A percentile compares a stretch with the other conserved stretches of the same genome.
phyloP scores from a whole-genome alignment of 2,797 vertebrate species.

The Propithecus perrieri region DNA sequence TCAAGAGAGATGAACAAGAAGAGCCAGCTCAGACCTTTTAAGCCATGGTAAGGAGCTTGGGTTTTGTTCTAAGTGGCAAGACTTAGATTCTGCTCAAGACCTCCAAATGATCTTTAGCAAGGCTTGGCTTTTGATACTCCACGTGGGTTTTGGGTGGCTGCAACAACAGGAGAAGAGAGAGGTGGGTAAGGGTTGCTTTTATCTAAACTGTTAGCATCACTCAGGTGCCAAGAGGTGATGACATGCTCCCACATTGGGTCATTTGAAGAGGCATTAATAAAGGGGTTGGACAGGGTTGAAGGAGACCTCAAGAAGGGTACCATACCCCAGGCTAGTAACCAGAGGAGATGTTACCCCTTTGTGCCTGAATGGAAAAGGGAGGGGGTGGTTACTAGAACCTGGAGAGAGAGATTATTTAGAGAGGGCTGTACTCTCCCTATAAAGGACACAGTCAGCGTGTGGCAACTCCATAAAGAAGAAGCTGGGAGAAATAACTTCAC shows the following conservation, averaged over 20 bases:
- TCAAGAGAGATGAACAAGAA: not conserved
- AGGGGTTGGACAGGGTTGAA: not conserved
- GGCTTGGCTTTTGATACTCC: not conserved
- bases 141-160: not conserved
- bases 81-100: not conserved
- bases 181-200: not conserved
- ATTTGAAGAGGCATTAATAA: not conserved
- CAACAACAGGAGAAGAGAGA: not conserved
- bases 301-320: not conserved
- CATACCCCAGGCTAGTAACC: not conserved
- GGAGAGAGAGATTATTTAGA: not conserved
- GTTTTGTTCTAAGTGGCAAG: not conserved
- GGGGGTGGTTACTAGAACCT: too few species aligned
- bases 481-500: not conserved
- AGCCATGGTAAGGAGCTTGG: not conserved
- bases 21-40: not conserved
- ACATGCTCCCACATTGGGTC: not conserved
- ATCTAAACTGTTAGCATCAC: not conserved
- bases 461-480: not conserved
- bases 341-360: not conserved
- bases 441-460: not conserved
- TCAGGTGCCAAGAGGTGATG: not conserved
- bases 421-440: not conserved
- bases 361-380: not conserved
- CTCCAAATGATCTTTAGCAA: not conserved